phyloP scores from a whole-genome alignment of 2,113 vertebrate species.

The Stigmatopora nigra region DNA sequence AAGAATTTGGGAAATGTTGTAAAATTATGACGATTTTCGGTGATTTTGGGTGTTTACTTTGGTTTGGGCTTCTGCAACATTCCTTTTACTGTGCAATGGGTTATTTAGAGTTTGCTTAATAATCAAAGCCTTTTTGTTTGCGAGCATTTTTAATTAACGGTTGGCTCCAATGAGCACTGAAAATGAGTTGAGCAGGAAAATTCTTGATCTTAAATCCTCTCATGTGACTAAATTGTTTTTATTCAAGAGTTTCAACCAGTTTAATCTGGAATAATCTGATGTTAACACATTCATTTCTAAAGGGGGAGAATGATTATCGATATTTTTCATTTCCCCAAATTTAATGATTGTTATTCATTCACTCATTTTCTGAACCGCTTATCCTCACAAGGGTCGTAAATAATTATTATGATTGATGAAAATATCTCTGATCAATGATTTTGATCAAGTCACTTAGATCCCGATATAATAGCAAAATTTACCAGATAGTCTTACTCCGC shows the following conservation, averaged over 20 bases:
- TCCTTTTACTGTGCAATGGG: too few relatives aligned
- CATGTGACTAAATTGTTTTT: slow-evolving; percentile 7
- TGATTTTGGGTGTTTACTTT: not conserved
- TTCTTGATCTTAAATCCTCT: not conserved
- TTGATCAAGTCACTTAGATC: not conserved
- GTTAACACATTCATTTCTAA: not conserved
- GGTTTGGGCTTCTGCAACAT: not conserved
- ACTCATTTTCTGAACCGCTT: too few relatives aligned
- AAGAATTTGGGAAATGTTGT: too few relatives aligned
- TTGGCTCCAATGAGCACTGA: not conserved
- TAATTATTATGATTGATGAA: not conserved
- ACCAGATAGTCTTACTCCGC: not conserved
- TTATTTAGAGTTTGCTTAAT: not conserved
- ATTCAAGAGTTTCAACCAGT: not conserved
- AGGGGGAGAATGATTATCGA: not conserved
- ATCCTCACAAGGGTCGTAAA: too few relatives aligned
- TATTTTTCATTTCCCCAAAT: not conserved
- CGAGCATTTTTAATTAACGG: not conserved
- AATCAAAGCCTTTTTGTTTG: not conserved
- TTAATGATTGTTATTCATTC: not conserved
- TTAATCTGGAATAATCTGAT: not conserved
- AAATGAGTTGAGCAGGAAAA: not conserved
- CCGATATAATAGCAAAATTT: not conserved
- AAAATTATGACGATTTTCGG: not conserved
- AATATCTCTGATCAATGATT: not conserved